phyloP scores from a whole-genome alignment of 2,888 invertebrate species.

The Protonemura montana region DNA sequence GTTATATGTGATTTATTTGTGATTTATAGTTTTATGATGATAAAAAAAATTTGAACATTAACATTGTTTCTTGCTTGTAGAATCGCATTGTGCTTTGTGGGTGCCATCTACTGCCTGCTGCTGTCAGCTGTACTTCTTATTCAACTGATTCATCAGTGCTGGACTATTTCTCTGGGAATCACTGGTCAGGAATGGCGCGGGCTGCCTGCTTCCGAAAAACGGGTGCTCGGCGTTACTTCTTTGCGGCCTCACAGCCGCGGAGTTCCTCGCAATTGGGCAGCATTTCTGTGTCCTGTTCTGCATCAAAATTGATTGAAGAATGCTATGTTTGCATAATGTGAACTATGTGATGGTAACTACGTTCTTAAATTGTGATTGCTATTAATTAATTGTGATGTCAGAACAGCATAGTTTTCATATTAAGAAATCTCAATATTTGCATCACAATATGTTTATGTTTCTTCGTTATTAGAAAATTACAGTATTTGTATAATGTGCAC shows the following conservation, averaged over 20 bases:
- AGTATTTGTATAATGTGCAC: too few species aligned
- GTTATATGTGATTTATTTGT: too few species aligned
- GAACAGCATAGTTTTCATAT: too few species aligned
- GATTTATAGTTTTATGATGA: too few species aligned
- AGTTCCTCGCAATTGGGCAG: constrained; percentile 52
- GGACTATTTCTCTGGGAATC: constrained; percentile 61
- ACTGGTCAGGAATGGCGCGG: constrained; percentile 63
- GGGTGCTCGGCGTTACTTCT: constrained; percentile 49
- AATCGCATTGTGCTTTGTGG: constrained; percentile 65
- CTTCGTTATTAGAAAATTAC: too few species aligned
- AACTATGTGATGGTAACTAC: too few species aligned
- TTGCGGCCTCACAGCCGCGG: constrained; percentile 52
- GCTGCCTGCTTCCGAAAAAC: constrained; percentile 48
- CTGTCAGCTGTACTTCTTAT: constrained; percentile 57
- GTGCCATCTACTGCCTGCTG: constrained; percentile 61
- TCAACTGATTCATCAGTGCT: constrained; percentile 59
- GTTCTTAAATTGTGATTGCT: too few species aligned
- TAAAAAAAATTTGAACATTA: too few species aligned
- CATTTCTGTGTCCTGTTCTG: constrained; percentile 47
- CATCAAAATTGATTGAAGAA: not conserved
- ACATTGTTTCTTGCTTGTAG: constrained; percentile 56
- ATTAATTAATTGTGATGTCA: too few species aligned
- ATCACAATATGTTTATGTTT: too few species aligned
- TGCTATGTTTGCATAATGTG: too few species aligned
- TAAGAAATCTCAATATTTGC: too few species aligned